These are phyloP conservation scores for Drosophila nasuta DNA, from an alignment of 1,140 invertebrate genomes.

Conservation along the genomic window DNA sequence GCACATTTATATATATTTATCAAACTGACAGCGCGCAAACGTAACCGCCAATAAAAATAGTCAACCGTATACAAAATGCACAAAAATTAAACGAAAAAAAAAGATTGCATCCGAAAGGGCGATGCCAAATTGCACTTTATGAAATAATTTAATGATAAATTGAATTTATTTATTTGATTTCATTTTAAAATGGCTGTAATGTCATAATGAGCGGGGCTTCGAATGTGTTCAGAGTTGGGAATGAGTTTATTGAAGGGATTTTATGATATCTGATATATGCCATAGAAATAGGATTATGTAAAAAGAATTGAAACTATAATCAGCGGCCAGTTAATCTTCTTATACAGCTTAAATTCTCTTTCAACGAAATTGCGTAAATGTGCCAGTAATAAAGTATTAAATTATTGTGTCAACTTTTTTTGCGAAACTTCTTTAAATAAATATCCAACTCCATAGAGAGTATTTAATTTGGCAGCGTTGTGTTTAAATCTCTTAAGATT, in stretches of 20 bases:
- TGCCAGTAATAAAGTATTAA: not conserved
- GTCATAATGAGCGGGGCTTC: conserved; percentile 35
- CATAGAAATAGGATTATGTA: conserved; percentile 7
- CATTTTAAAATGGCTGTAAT: conserved; percentile 56
- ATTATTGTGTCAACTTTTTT: not conserved
- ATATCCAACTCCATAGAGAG: not conserved
- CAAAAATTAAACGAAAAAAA: conserved; percentile 13
- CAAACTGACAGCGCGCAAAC: conserved; percentile 59
- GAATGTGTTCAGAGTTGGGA: not conserved
- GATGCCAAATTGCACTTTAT: conserved; percentile 58
- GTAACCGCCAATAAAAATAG: conserved; percentile 78
- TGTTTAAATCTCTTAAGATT: conserved; percentile 4
- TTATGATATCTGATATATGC: conserved; percentile 4
- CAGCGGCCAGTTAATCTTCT: not conserved
- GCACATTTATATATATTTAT: conserved; percentile 45
- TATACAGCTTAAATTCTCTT: not conserved
- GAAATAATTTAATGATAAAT: conserved; percentile 58
- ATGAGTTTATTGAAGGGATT: not conserved
- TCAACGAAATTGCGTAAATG: not conserved
- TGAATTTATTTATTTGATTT: conserved; percentile 72
- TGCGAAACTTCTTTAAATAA: too few relatives aligned
- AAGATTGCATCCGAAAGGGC: conserved; percentile 12
- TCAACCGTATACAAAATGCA: conserved; percentile 45
- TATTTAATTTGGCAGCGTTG: not conserved
- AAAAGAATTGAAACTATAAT: not conserved